Conservation (phyloP, 2,888 invertebrate species). For the Choreutis nemorana region DNA sequence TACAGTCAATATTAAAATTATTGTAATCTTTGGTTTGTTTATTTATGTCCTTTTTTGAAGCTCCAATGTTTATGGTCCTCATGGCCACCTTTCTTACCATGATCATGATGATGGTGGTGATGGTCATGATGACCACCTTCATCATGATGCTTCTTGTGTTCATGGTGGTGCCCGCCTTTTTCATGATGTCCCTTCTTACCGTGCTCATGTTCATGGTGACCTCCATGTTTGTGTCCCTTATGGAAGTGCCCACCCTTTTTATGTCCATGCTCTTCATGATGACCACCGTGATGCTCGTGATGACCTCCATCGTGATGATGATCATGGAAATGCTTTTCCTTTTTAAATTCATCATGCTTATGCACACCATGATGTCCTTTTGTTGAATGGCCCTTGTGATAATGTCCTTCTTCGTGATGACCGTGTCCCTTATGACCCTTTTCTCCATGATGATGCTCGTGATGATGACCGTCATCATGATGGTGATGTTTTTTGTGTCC, state of each 20-base stretch:
- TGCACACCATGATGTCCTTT: conserved; percentile 87
- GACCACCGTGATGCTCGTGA: conserved; percentile 81
- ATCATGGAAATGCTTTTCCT: conserved; percentile 87
- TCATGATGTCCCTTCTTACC: conserved; percentile 84
- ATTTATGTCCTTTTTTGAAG: conserved; percentile 65
- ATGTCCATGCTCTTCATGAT: conserved; percentile 80
- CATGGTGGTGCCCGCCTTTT: conserved; percentile 82
- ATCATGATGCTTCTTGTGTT: conserved; percentile 81
- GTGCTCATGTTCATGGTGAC: conserved; percentile 79
- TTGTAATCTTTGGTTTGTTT: conserved; percentile 17
- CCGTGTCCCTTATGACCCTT: conserved; percentile 71
- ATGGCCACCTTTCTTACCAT: conserved; percentile 83
- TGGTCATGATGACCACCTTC: conserved; percentile 82
- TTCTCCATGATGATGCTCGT: conserved; percentile 71
- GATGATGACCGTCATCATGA: conserved; percentile 72
- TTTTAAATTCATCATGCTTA: conserved; percentile 85
- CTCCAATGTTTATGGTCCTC: conserved; percentile 85
- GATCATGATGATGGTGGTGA: conserved; percentile 76
- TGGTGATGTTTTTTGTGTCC: conserved; percentile 73
- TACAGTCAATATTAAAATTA: conserved; percentile 30
- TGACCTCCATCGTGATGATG: conserved; percentile 82
- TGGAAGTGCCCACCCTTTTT: conserved; percentile 84
- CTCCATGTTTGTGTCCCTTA: conserved; percentile 80
- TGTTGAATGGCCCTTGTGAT: conserved; percentile 85
- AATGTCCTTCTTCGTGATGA: conserved; percentile 69